A percentile compares a stretch with the other conserved stretches of the same genome.
Evolutionary conservation across 2,888 invertebrate genomes (phyloP).

Genomic region (Pollenia angustigena): DNA sequence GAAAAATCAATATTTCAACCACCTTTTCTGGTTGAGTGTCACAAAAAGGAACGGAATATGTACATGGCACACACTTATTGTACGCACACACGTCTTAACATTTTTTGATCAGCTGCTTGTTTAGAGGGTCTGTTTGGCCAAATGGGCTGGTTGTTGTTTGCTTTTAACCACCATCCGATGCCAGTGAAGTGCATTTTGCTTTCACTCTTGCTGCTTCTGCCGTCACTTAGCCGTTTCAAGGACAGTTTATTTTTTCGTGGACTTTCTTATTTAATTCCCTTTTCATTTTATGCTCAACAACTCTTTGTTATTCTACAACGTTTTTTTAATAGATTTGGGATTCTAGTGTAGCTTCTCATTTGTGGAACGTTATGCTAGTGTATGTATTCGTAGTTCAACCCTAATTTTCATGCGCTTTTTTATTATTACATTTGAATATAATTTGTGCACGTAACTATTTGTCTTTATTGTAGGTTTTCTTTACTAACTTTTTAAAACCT

Average conservation of each 20-base stretch:
- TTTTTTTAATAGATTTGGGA: neutral
- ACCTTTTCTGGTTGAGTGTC: slow-evolving; percentile 48
- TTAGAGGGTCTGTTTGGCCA: slow-evolving; percentile 5
- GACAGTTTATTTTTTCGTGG: slow-evolving; percentile 73
- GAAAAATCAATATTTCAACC: slow-evolving; percentile 71
- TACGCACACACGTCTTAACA: neutral
- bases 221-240: slow-evolving; percentile 66
- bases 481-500: too few relatives aligned
- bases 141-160: neutral
- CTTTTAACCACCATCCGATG: neutral
- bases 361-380: neutral
- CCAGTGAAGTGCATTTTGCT: slow-evolving; percentile 47
- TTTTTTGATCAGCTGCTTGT: slow-evolving; percentile 65
- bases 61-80: slow-evolving; percentile 4
- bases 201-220: slow-evolving; percentile 53
- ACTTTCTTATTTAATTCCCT: slow-evolving; percentile 29
- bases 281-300: neutral
- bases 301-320: neutral
- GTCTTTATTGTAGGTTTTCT: too few relatives aligned
- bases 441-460: too few relatives aligned
- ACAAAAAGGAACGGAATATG: slow-evolving; percentile 12
- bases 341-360: neutral
- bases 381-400: neutral
- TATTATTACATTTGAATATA: too few relatives aligned
- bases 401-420: too few relatives aligned